Evolutionary conservation across 2,888 invertebrate species (phyloP), one percentile per base, ranked within the genome.

Genomic region (Gastracanthus pulcherrimus): DNA sequence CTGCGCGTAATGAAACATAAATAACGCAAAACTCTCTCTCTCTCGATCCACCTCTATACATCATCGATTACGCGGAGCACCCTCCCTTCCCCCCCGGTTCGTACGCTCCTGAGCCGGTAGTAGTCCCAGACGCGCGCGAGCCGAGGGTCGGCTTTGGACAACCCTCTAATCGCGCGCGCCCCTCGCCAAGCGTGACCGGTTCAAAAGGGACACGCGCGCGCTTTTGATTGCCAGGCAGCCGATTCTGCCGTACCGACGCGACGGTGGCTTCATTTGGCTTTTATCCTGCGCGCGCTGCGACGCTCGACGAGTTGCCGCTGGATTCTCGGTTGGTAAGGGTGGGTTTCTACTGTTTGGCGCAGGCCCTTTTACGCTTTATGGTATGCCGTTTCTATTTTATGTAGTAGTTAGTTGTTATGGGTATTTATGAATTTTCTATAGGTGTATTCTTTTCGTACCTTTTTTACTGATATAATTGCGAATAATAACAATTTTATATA

Each of bases 241-340:
- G 29, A 4, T n/a, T n/a, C 82, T 82, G 51, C 69, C 34, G 26
- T 82, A 82, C 82, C 82, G 82, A 76, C 79, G 26, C 34, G 4
- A 19, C 31, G 0, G 19, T 16, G 13, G 4, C 31, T 45, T 45
- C 16, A 9, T 0, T 0, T 9, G 26, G 62, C 31, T 16, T 31
- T 78, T 81, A 78, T 41, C 81, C 64, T 58, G 5, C 5, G 36
- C 5, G 29, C 19, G 29, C 19, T 77, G 19, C 13, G 55, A 36
- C 13, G 45, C 29, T 26, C 19, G 58, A 29, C 3, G 36, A n/a
- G n/a, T n/a, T n/a, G 16, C 23, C n/a, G 45, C n/a, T 45, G 9
- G 48, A 23, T 55, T 36, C 1, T 45, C n/a, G 13, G 79, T 71
- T 71, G 82, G 64, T 79, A 82, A 78, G 45, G 66, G 2, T 7